Conservation (phyloP, 2,113 vertebrate species). For the Pica pica region DNA sequence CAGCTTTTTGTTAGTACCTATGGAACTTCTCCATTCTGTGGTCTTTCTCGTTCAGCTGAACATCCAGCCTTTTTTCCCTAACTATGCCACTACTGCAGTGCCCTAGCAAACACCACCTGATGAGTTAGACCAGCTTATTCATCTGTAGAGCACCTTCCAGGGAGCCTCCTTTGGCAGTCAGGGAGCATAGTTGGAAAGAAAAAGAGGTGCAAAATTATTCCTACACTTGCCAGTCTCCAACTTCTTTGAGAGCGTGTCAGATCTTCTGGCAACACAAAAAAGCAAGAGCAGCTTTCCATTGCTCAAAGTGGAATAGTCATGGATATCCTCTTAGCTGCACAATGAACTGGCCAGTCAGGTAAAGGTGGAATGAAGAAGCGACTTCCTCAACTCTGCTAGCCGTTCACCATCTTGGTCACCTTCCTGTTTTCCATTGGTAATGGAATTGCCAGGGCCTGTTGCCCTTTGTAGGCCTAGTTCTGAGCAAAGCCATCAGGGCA, state of each 20-base stretch:
- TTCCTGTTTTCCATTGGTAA: neutral
- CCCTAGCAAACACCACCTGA: neutral
- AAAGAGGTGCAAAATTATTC: neutral
- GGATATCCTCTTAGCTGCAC: neutral
- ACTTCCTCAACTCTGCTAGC: neutral
- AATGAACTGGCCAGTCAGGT: neutral
- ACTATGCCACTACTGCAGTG: neutral
- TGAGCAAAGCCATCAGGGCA: neutral
- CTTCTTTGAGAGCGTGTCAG: neutral
- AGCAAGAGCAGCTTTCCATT: neutral
- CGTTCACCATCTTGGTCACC: neutral
- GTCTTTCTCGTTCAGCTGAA: neutral
- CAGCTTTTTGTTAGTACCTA: neutral
- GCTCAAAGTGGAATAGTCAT: neutral
- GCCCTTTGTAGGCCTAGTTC: neutral
- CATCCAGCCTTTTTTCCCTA: neutral
- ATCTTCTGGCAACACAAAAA: neutral
- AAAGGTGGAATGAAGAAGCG: neutral
- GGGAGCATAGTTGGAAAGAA: neutral
- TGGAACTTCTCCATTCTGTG: neutral
- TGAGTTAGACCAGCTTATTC: neutral
- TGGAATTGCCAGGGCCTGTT: neutral
- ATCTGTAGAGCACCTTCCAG: neutral
- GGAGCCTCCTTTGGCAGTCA: neutral
- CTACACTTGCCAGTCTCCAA: neutral